Evolutionary conservation across 2,113 vertebrate species (phyloP).

Genomic region (Edolisoma coerulescens): DNA sequence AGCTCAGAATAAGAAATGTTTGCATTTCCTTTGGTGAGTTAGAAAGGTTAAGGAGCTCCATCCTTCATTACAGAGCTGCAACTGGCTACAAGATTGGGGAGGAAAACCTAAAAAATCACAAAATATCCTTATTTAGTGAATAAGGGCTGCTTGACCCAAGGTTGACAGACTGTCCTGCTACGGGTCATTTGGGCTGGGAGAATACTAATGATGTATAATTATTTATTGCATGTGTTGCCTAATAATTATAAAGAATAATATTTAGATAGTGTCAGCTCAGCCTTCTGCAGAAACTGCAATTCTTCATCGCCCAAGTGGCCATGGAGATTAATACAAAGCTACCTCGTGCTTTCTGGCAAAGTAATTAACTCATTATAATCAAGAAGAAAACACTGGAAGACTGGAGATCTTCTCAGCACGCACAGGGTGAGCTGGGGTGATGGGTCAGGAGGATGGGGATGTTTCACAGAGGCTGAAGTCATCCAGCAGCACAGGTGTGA

Average conservation of each 20-base stretch:
- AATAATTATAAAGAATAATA: background rate
- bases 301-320: background rate
- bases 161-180: background rate
- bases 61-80: background rate
- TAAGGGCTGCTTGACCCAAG: background rate
- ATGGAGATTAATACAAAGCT: background rate
- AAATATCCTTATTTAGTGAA: background rate
- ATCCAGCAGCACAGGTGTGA: background rate
- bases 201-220: background rate
- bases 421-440: background rate
- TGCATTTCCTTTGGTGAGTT: background rate
- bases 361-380: background rate
- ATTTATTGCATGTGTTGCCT: background rate
- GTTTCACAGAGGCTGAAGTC: background rate
- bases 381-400: background rate
- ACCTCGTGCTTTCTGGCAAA: background rate
- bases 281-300: background rate
- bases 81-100: background rate
- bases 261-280: background rate
- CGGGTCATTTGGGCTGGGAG: background rate
- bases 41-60: background rate
- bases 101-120: background rate
- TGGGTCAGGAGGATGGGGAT: background rate
- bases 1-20: background rate
- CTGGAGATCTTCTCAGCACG: background rate